Conservation (phyloP, 2,888 invertebrate species). For the Mystacides longicornis region DNA sequence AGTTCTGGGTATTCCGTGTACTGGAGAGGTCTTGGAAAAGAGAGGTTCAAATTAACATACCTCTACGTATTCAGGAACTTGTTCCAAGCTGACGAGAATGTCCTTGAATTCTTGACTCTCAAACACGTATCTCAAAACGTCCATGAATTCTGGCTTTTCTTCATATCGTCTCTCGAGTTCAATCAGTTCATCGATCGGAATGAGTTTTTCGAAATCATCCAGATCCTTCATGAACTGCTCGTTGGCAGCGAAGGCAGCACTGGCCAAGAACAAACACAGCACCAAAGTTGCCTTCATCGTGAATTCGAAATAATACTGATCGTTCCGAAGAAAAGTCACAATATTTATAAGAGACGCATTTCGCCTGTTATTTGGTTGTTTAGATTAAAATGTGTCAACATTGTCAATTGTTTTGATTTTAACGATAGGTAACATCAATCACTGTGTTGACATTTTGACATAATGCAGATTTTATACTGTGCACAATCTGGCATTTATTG, state of each 20-base stretch:
- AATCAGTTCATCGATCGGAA: neutral
- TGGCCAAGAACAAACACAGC: neutral
- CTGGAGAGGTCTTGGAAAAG: neutral
- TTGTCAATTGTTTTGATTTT: too few relatives aligned
- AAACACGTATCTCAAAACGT: neutral
- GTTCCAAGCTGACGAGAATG: constrained; percentile 3
- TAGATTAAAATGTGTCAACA: too few relatives aligned
- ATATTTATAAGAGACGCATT: too few relatives aligned
- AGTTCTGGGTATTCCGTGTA: neutral
- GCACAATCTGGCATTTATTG: too few relatives aligned
- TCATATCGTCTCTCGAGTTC: neutral
- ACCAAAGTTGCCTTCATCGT: neutral
- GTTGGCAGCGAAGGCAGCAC: neutral
- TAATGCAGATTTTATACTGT: too few relatives aligned
- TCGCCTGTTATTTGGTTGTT: too few relatives aligned
- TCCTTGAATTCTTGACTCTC: constrained; percentile 3
- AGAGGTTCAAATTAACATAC: neutral
- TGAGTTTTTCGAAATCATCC: neutral
- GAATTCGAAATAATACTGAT: too few relatives aligned
- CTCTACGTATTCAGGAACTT: constrained; percentile 5
- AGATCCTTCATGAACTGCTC: constrained; percentile 4
- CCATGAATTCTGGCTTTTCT: neutral
- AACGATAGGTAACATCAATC: too few relatives aligned
- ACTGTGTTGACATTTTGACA: too few relatives aligned
- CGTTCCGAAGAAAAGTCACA: too few relatives aligned